A percentile compares a stretch with the other conserved stretches of the same genome.
Evolutionary conservation across 2,113 vertebrate genomes (phyloP).

Genomic region (Peromyscus leucopus): DNA sequence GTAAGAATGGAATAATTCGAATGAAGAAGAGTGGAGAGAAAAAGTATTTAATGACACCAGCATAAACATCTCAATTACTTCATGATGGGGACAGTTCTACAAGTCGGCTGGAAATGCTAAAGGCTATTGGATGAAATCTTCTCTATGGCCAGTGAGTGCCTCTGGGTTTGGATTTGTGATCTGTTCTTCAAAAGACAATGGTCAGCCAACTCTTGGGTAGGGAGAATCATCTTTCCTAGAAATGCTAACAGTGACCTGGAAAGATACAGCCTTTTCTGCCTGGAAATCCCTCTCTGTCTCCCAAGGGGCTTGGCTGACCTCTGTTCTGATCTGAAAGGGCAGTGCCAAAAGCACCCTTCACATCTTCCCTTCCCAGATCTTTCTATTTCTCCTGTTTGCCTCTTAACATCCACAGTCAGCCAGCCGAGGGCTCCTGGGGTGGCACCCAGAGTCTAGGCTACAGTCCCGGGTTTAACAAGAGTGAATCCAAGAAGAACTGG

Average conservation of each 20-base stretch:
- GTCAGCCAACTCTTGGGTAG: neutral
- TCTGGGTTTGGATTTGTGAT: neutral
- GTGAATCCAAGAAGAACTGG: neutral
- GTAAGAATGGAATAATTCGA: neutral
- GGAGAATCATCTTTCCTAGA: neutral
- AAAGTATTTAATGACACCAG: neutral
- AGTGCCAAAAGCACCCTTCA: neutral
- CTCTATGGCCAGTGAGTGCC: neutral
- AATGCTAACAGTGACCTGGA: neutral
- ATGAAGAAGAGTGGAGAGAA: neutral
- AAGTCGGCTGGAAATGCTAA: neutral
- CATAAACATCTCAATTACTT: neutral
- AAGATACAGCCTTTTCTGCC: neutral
- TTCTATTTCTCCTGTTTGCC: neutral
- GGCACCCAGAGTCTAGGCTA: neutral
- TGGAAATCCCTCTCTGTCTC: neutral
- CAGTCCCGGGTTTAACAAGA: neutral
- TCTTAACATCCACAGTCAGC: neutral
- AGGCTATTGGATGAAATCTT: neutral
- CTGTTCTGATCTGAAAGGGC: neutral
- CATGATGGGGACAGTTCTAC: neutral
- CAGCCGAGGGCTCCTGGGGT: neutral
- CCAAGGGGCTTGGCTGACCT: neutral
- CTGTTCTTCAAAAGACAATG: neutral
- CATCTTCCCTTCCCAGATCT: neutral